phyloP scores from a whole-genome alignment of 64 coral and sea anemone species.

The Montipora capricornis region DNA sequence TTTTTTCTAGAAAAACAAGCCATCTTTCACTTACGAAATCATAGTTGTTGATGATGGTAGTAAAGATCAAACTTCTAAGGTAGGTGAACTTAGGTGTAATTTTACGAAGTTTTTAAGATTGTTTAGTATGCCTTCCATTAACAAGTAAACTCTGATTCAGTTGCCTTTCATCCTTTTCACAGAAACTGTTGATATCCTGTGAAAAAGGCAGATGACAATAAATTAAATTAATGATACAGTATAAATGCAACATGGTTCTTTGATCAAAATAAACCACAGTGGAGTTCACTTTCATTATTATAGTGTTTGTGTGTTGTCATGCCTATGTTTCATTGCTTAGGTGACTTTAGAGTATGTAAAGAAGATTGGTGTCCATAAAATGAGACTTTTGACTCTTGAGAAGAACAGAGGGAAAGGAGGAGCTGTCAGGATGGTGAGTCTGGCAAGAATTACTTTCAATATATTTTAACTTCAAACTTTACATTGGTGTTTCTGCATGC shows the following conservation, averaged over 20 bases:
- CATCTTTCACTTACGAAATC: conserved; percentile 96
- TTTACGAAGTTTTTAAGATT: neutral
- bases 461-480: too few relatives aligned
- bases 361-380: conserved; percentile 71
- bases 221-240: too few relatives aligned
- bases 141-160: too few relatives aligned
- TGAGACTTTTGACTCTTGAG: conserved; percentile 87
- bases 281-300: too few relatives aligned
- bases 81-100: conserved; percentile 8
- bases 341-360: conserved; percentile 87
- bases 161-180: too few relatives aligned
- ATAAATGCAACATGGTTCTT: too few relatives aligned
- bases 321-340: conserved; percentile 11
- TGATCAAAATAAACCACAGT: too few relatives aligned
- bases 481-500: too few relatives aligned
- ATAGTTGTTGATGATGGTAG: conserved; percentile 99
- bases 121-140: too few relatives aligned
- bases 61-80: conserved; percentile 91
- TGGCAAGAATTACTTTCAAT: neutral
- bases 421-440: conserved; percentile 83
- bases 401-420: conserved; percentile 97
- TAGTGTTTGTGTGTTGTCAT: too few relatives aligned
- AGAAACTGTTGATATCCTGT: too few relatives aligned
- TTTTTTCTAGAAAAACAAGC: conserved; percentile 85
- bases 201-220: too few relatives aligned